Evolutionary conservation across 1,140 invertebrate genomes (phyloP), one percentile per base, ranked within the genome.

Genomic region (Anadara kagoshimensis): DNA sequence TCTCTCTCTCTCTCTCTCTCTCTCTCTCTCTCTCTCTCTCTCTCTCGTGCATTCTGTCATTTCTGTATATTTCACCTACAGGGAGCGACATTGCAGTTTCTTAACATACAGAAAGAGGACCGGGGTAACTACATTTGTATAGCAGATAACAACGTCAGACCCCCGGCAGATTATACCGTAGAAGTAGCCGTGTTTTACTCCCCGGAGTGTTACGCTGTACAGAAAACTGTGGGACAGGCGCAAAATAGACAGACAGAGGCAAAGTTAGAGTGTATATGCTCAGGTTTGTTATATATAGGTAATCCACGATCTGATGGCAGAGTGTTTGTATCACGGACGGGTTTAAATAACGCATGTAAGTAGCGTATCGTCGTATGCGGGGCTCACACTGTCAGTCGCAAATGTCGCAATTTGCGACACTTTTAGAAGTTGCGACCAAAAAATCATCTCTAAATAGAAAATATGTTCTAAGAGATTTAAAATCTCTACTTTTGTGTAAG

Each of bases 91-190:
- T 41, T 84, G 24, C 66, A 70, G 8, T 64, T 86, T 26, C 59
- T 20, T 8, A 79, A 83, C 63, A 73, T 85, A 22, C 51, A 56
- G 5, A 76, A 74, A 8, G 67, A 72, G 1, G 75, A 85, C 63
- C 72, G 82, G 58, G 87, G 87, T 0, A 73, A 86, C 20, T 87
- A 85, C 64, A 78, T 86, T 8, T 88, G 87, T 81, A 78, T 87
- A 2, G 87, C 87, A 29, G 86, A 88, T 70, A 88, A 88, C 73
- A 82, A 82, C 53, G 84, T 88, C 14, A 80, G 79, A 20, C 87
- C 87, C 3, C 85, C 85, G 36, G 86, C 80, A 14, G 66, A 83
- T 22, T 83, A 83, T 66, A 78, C 84, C 24, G 79, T 83, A 12
- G 73, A 82, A 36, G 62, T 88, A 12, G 68, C 78, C 1, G 77